Percentiles rank a stretch among this genome's conserved stretches.
Evolutionary conservation across 2,888 invertebrate species (phyloP).

Genomic region (Catocala fraxini): DNA sequence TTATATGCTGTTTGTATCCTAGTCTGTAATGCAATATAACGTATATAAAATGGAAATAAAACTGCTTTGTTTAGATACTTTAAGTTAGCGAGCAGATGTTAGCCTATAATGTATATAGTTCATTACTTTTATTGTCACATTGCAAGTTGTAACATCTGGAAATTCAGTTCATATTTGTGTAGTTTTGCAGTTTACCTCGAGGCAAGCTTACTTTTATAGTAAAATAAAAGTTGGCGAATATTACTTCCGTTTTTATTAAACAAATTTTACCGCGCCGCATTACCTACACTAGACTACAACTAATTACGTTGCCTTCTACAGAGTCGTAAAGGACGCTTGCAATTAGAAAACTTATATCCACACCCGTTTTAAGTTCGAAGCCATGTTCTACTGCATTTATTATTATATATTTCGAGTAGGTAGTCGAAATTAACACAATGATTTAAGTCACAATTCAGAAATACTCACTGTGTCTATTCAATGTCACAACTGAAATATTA

Average conservation of each 20-base stretch:
- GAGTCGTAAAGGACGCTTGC: neutral
- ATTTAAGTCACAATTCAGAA: too few species aligned
- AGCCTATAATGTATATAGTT: neutral
- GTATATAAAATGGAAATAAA: too few species aligned
- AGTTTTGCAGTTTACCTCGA: neutral
- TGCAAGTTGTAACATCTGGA: conserved; percentile 34
- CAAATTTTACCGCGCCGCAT: neutral
- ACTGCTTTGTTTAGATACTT: neutral
- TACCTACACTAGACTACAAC: neutral
- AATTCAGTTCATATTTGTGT: conserved; percentile 13
- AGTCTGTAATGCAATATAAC: too few species aligned
- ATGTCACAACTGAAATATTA: too few species aligned
- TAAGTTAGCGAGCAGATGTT: neutral
- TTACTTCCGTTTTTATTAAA: neutral
- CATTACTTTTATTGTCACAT: conserved; percentile 25
- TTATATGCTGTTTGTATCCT: too few species aligned
- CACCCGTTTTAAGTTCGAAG: neutral
- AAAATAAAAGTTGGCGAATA: conserved; percentile 3
- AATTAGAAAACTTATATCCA: conserved; percentile 8
- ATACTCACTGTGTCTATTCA: too few species aligned
- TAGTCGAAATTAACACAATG: too few species aligned
- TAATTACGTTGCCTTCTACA: conserved; percentile 5
- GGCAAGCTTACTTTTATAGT: conserved; percentile 4
- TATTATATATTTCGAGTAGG: too few species aligned
- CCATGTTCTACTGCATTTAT: neutral